Base-by-base conservation (phyloP, 2,888 invertebrate species). In the Melanargia galathea region DNA sequence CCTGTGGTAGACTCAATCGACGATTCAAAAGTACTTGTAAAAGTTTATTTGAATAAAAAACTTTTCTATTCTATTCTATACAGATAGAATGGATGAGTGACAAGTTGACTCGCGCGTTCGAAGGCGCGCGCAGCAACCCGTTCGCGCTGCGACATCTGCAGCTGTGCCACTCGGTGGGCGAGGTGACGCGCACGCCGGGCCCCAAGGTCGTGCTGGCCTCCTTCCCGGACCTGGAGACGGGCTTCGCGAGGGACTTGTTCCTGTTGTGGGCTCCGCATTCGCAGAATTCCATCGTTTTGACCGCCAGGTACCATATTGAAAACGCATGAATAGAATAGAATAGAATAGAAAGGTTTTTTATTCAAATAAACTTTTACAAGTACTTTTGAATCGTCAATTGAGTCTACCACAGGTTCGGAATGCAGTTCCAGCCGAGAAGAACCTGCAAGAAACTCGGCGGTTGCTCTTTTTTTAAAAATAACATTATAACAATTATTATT, bases 11-110 rank as follows among this genome's bases (percentile, higher is more conserved):
- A n/a, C n/a, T n/a, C n/a, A n/a, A n/a, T n/a, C n/a, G n/a, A n/a
- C n/a, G n/a, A n/a, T n/a, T n/a, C n/a, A n/a, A n/a, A n/a, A n/a
- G n/a, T n/a, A n/a, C n/a, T n/a, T n/a, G n/a, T n/a, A n/a, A n/a
- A n/a, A n/a, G n/a, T n/a, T n/a, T n/a, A n/a, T n/a, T n/a, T n/a
- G n/a, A n/a, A n/a, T n/a, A n/a, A n/a, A n/a, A n/a, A n/a, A n/a
- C n/a, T 26, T 26, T 26, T 26, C 24, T 30, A n/a, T n/a, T n/a
- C n/a, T n/a, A n/a, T 30, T 30, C 30, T 45, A 74, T 75, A 11
- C 84, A 96, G 93, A 98, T 99, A 71, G 99, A 99, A 88, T 99
- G 99, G 99, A 99, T 99, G 99, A 98, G 98, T 80, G 99, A 99
- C 79, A 99, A 99, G 80, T 90, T 99, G 46, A 98, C 99, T 92